Conservation (phyloP, 2,797 vertebrate species). For the Pantherophis vulpinus region DNA sequence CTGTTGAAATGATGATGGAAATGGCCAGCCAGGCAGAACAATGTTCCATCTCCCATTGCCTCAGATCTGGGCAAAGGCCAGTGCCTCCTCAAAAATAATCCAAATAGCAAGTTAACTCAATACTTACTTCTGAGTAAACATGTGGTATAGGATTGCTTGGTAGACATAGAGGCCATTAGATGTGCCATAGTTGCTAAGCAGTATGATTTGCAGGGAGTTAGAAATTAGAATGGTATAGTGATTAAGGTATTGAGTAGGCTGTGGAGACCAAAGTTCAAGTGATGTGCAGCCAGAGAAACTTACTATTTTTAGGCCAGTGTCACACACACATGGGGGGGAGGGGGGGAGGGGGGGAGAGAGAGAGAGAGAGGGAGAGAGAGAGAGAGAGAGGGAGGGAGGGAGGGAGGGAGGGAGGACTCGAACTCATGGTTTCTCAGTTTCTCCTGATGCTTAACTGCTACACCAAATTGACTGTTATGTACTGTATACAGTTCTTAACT, state of each 20-base stretch:
- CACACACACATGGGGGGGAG: too few relatives aligned
- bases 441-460: background rate
- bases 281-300: background rate
- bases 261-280: background rate
- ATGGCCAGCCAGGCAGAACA: background rate
- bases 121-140: background rate
- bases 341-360: too few relatives aligned
- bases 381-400: background rate
- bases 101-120: background rate
- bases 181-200: background rate
- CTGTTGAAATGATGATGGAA: too few relatives aligned
- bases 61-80: background rate
- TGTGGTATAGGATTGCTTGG: background rate
- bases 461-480: background rate
- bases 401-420: background rate
- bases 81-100: background rate
- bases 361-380: fast-evolving
- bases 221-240: background rate
- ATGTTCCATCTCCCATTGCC: background rate
- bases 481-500: background rate
- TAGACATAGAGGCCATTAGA: background rate
- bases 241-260: background rate
- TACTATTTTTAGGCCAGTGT: background rate
- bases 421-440: background rate
- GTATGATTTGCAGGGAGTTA: background rate